Base-by-base conservation (phyloP, 2,888 invertebrate genomes). In the Chrysolina haemoptera region DNA sequence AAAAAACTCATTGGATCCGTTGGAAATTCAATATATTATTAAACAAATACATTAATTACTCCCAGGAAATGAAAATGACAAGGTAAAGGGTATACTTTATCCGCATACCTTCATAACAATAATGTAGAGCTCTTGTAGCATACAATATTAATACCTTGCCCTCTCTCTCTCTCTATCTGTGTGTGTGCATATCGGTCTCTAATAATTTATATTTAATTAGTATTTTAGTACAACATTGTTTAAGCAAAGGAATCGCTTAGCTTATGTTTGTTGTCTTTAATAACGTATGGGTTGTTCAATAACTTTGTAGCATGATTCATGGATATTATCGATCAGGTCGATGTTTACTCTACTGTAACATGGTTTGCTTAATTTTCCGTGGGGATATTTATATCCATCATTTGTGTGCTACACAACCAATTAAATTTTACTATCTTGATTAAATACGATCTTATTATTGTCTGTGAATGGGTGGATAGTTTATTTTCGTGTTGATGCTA, bases 231-330 rank as follows among this genome's bases (percentile, higher is more conserved):
- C 79, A 73, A 77, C 79, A 79, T 76, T 79, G 79, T 79, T 77
- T 68, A 79, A 76, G 75, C 75, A 76, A 76, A 78, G 76, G 77
- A 79, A 76, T 78, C 73, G 78, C 75, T 78, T 75, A 74, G 76
- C 76, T 78, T 73, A 77, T 80, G 80, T 78, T 80, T 77, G 82
- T 81, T 81, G 78, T 79, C 80, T 80, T 80, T 77, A 81, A 80
- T 80, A 80, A 77, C 76, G 76, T 72, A 80, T 76, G 76, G 74
- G 68, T 73, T 79, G 81, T 81, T 78, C 79, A 76, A 80, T 79
- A 79, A 82, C 81, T 82, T 79, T 79, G 82, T 79, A 79, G 76
- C 74, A 78, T 82, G 81, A 82, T 82, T 82, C 81, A 82, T 82
- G 80, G 78, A 82, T 80, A 81, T 79, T 81, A 82, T 82, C 81